Evolutionary conservation across 64 coral and sea anemone species (phyloP).

Genomic region (Dendronephthya gigantea): DNA sequence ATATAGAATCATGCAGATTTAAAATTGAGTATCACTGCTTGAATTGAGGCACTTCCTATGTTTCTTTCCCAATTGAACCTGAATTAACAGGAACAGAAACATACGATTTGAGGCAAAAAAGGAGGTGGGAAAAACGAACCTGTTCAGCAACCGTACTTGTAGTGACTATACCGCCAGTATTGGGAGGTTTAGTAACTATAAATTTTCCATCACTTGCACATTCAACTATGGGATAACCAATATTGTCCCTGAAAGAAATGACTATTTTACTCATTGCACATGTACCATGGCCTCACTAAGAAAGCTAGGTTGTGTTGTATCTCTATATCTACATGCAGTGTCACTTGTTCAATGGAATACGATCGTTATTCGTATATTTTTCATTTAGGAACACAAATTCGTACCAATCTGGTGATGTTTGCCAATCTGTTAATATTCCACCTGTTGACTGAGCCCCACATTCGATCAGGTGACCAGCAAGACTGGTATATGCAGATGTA

Average conservation of each 20-base stretch:
- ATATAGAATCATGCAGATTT: background rate
- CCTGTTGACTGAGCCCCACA: constrained; percentile 97
- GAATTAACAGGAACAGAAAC: too few relatives aligned
- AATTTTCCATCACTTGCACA: constrained; percentile 88
- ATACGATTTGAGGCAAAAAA: too few relatives aligned
- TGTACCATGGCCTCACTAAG: too few relatives aligned
- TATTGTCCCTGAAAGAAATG: constrained; percentile 61
- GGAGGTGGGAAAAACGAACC: constrained; percentile 13
- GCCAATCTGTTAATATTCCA: constrained; percentile 98
- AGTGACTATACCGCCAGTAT: constrained; percentile 78
- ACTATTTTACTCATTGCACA: too few relatives aligned
- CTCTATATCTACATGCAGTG: background rate
- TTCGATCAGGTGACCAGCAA: constrained; percentile 95
- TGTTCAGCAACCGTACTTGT: constrained; percentile 82
- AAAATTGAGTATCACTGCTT: too few relatives aligned
- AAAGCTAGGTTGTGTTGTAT: too few relatives aligned
- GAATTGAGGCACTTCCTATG: too few relatives aligned
- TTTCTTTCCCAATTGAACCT: too few relatives aligned
- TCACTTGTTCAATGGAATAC: too few relatives aligned
- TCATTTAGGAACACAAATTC: background rate
- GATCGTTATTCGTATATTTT: background rate
- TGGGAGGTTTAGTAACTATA: constrained; percentile 85
- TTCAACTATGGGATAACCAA: constrained; percentile 90
- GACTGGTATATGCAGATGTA: too few relatives aligned
- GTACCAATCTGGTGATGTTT: constrained; percentile 76